Evolutionary conservation across 2,113 vertebrate species (phyloP).

Genomic region (Tretioscincus oriximinensis): DNA sequence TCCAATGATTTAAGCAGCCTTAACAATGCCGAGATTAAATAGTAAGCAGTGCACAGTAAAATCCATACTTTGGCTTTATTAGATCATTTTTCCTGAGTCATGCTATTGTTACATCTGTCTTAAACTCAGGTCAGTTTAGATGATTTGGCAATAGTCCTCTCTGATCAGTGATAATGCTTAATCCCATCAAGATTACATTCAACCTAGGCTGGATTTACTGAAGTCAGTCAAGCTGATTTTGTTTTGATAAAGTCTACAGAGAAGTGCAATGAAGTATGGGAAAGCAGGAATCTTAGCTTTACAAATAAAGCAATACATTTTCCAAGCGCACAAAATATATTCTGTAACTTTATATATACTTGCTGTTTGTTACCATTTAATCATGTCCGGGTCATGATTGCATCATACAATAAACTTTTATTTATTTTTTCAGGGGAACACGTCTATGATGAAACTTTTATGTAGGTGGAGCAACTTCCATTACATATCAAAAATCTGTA

Average conservation of each 20-base stretch:
- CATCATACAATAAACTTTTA: background rate
- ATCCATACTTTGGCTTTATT: background rate
- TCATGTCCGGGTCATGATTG: too few species aligned
- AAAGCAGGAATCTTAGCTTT: background rate
- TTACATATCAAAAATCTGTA: too few species aligned
- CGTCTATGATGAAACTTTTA: too few species aligned
- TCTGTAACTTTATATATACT: background rate
- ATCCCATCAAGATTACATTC: background rate
- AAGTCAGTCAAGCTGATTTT: background rate
- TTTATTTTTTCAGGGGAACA: background rate
- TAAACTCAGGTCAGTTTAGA: background rate
- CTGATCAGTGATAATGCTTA: background rate
- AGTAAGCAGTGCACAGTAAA: background rate
- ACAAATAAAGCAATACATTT: background rate
- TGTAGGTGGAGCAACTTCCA: too few species aligned
- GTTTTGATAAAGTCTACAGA: background rate
- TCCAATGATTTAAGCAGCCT: background rate
- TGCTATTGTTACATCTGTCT: background rate
- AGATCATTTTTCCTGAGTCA: slow-evolving; percentile 17
- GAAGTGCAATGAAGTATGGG: background rate
- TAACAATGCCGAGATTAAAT: background rate
- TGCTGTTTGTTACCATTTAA: too few species aligned
- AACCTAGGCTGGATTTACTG: background rate
- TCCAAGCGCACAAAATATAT: background rate
- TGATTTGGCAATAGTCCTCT: background rate